Base-by-base conservation (phyloP, 2,888 invertebrate genomes). In the Philereme vetulata region DNA sequence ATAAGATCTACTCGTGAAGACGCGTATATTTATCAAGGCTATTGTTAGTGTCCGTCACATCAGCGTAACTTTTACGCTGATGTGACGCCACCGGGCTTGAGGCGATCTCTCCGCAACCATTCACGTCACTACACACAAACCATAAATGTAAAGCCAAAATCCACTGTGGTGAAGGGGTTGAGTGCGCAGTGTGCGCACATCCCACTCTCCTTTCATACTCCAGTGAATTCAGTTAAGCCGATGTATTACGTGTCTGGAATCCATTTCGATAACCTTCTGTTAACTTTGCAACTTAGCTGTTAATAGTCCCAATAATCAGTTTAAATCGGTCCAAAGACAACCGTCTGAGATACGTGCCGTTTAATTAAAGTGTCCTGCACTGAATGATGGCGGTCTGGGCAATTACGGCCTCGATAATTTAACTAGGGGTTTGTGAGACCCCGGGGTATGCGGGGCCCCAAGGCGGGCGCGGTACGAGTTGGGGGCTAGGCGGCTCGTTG, bases 321-420 rank as follows among this genome's bases (percentile, higher is more conserved):
- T 63, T 52, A 68, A 66, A 66, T 63, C 66, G 57, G 45, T 51
- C 52, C 45, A 46, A 47, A 59, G 59, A 56, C 62, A 61, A 59
- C 53, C 53, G 54, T 63, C 65, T 66, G 52, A 63, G 68, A 66
- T 63, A 60, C 62, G 61, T 59, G 60, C 57, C 65, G 56, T 67
- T 69, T 69, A 67, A 69, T 69, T 67, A 69, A 69, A 69, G 62
- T 60, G 67, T 61, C 67, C 60, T 55, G 58, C 59, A 50, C 61
- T 67, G 67, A 69, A 63, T 62, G 66, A 69, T 66, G 63, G 66
- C 49, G 69, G 64, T 67, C 67, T 36, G 43, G 48, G 53, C 65
- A 67, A 69, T 69, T 67, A 69, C 65, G 51, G 43, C 64, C 51
- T 66, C 69, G 66, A 67, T 69, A 69, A 69, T 62, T 69, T 69